A percentile compares a stretch with the other conserved stretches of the same genome.
Evolutionary conservation across 2,113 vertebrate genomes (phyloP).

Genomic region (Leucosticte australis): DNA sequence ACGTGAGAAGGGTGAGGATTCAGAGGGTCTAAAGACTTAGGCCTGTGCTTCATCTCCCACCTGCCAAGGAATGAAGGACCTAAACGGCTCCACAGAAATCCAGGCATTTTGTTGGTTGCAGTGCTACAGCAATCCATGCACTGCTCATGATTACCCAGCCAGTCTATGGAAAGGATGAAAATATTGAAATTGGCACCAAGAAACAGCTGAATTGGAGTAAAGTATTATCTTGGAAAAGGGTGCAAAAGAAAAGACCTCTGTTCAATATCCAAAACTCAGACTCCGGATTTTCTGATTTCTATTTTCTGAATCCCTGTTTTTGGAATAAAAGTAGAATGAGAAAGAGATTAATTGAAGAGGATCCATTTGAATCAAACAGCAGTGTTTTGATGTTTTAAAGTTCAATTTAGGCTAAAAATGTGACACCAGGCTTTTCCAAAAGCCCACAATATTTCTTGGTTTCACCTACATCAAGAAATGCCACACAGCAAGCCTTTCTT

Average conservation of each 20-base stretch:
- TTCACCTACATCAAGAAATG: conserved; percentile 62
- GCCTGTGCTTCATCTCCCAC: background rate
- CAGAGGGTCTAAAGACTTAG: background rate
- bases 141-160: background rate
- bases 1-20: background rate
- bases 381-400: conserved; percentile 3
- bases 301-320: background rate
- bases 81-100: background rate
- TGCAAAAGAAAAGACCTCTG: background rate
- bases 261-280: background rate
- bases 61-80: background rate
- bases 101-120: background rate
- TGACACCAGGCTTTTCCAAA: conserved; percentile 29
- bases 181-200: background rate
- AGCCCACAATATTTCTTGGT: conserved; percentile 36
- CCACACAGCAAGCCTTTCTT: conserved; percentile 45
- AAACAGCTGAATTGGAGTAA: background rate
- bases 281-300: background rate
- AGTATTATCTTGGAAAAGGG: background rate
- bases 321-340: background rate
- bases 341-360: background rate
- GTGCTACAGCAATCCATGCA: background rate
- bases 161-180: background rate
- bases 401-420: conserved; percentile 51
- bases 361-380: background rate